Evolutionary conservation across 2,888 invertebrate species (phyloP), one percentile per base, ranked within the genome.

Genomic region (Liopterus haemorrhoidalis): DNA sequence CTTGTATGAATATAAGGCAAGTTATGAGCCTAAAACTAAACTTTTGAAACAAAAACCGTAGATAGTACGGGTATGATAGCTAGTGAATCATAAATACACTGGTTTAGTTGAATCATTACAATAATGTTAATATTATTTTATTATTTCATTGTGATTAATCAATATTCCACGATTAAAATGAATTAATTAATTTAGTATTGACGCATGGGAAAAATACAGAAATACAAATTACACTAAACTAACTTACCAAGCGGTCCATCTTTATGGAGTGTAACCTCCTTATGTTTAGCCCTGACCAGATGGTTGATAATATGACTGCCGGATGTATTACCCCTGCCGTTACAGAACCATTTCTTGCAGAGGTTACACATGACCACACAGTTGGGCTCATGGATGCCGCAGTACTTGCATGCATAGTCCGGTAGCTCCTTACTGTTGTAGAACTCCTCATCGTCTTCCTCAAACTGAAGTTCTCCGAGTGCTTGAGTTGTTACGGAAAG

Each of bases 341-440:
- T 99, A 69, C 99, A 99, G 66, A 99, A 99, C 99, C 99, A 99
- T 66, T 97, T 96, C 66, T 93, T 94, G 66, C 99, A 99, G 49
- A 90, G 81, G 66, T 96, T 96, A 70, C 99, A 99, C 85, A 92
- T 91, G 42, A 97, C 95, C 27, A 99, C 99, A 59, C 92, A 93
- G 52, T 89, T 82, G 1, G 94, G 95, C 65, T 97, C 96, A 65
- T 96, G 95, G 53, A 99, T 95, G 35, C 97, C 97, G 70, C 99
- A 99, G 66, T 99, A 99, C 66, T 95, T 94, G 77, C 97, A 97
- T 0, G 97, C 97, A 75, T 95, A 93, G 54, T 88, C 85, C 1
- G 97, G 96, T 49, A 96, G 70, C 66, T 95, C 90, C 63, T 86
- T 80, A 44, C 76, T 86, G 62, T 85, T 86, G 61, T 85, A 89